Evolutionary conservation across 2,113 vertebrate species (phyloP).

Genomic region (Enhydra lutris): DNA sequence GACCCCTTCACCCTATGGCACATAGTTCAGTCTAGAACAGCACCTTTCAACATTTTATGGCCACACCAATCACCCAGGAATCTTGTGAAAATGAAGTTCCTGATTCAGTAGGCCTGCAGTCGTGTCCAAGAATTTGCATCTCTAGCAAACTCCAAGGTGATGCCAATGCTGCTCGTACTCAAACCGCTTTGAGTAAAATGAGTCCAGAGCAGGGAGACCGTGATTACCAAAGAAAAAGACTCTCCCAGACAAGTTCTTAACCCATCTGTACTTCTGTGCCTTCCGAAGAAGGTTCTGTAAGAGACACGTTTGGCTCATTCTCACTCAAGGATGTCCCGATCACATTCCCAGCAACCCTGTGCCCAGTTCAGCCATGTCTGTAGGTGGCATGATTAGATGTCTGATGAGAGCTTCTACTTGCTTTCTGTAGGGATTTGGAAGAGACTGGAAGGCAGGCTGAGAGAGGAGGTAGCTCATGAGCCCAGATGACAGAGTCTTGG

Average conservation of each 20-base stretch:
- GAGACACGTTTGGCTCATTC: conserved; percentile 32
- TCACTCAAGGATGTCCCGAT: background rate
- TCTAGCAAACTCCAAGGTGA: background rate
- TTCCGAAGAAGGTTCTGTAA: conserved; percentile 1
- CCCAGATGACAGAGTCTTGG: conserved; percentile 38
- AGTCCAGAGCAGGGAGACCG: background rate
- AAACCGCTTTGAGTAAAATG: background rate
- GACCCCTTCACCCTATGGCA: background rate
- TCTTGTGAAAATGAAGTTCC: conserved; percentile 30
- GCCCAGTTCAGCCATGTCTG: conserved; percentile 30
- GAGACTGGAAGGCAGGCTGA: background rate
- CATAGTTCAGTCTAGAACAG: background rate
- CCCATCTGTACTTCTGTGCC: background rate
- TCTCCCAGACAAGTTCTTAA: background rate
- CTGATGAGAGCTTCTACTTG: conserved; percentile 15
- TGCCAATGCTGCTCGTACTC: background rate
- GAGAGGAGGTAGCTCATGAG: conserved; percentile 12
- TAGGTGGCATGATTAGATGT: conserved; percentile 19
- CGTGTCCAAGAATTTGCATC: background rate
- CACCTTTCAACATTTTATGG: background rate
- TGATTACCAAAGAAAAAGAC: background rate
- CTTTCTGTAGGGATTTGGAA: background rate
- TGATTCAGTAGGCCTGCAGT: background rate
- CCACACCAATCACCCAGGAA: background rate
- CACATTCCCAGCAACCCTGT: conserved; percentile 7